A percentile compares a stretch with the other conserved stretches of the same genome.
Evolutionary conservation across 2,113 vertebrate species (phyloP).

Genomic region (Dipodomys ordii): DNA sequence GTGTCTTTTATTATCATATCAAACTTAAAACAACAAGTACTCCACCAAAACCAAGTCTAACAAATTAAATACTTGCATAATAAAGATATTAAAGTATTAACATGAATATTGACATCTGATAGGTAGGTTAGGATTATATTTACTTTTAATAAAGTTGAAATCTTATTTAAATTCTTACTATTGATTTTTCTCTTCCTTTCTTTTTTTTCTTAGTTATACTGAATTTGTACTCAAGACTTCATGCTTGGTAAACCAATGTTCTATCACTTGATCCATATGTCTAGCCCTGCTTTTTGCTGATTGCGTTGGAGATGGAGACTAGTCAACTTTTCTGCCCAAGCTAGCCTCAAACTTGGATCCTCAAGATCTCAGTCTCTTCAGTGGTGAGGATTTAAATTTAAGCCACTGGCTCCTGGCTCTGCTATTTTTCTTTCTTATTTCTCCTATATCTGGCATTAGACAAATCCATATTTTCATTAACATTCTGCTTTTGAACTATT

Average conservation of each 20-base stretch:
- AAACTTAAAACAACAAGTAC: neutral
- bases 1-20: neutral
- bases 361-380: no score
- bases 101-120: neutral
- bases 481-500: neutral
- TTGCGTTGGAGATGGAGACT: no score
- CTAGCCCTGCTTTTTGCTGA: no score
- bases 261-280: no score
- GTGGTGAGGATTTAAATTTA: no score
- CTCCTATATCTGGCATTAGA: neutral
- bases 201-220: no score
- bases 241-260: no score
- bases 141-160: neutral
- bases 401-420: no score
- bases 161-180: neutral
- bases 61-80: neutral
- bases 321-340: no score
- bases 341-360: no score
- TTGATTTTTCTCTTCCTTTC: neutral
- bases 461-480: constrained; percentile 29
- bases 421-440: neutral
- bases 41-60: neutral
- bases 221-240: neutral
- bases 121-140: neutral
- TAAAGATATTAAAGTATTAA: neutral